Evolutionary conservation across 2,797 vertebrate genomes (phyloP).

Genomic region (Bovichtus variegatus): DNA sequence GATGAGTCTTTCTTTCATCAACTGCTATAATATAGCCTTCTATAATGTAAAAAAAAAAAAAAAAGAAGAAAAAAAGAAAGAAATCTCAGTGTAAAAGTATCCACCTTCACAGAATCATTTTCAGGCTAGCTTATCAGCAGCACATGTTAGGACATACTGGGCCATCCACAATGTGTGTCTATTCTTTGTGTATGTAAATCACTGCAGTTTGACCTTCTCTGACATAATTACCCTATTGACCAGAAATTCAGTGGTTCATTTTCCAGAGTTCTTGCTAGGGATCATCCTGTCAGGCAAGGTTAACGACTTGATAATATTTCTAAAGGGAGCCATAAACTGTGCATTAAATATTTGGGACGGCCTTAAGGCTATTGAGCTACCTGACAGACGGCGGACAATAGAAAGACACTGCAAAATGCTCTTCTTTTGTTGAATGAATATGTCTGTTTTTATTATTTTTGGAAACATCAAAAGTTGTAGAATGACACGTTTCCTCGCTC

Average conservation of each 20-base stretch:
- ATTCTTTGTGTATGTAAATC: conserved; percentile 58
- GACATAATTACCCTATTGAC: conserved; percentile 70
- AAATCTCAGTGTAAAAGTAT: not conserved
- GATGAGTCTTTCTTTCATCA: not conserved
- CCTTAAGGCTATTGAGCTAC: conserved; percentile 49
- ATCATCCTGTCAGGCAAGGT: conserved; percentile 69
- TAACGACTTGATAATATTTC: conserved; percentile 76
- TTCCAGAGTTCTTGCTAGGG: conserved; percentile 53
- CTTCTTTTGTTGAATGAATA: conserved; percentile 6
- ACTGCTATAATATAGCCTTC: not conserved
- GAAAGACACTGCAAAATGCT: not conserved
- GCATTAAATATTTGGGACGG: conserved; percentile 70
- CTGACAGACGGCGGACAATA: conserved; percentile 35
- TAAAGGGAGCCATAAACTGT: conserved; percentile 57
- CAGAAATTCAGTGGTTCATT: conserved; percentile 58
- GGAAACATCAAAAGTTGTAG: conserved; percentile 4
- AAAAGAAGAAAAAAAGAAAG: no score
- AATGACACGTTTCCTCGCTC: conserved; percentile 10
- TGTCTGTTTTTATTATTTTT: conserved; percentile 15
- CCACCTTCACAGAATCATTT: not conserved
- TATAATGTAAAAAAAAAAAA: not conserved
- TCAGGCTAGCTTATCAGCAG: not conserved
- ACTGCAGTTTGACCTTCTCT: conserved; percentile 59
- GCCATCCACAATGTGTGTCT: conserved; percentile 26
- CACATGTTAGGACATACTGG: not conserved